Conservation (phyloP, 2,113 vertebrate species). For the Chauna torquata region DNA sequence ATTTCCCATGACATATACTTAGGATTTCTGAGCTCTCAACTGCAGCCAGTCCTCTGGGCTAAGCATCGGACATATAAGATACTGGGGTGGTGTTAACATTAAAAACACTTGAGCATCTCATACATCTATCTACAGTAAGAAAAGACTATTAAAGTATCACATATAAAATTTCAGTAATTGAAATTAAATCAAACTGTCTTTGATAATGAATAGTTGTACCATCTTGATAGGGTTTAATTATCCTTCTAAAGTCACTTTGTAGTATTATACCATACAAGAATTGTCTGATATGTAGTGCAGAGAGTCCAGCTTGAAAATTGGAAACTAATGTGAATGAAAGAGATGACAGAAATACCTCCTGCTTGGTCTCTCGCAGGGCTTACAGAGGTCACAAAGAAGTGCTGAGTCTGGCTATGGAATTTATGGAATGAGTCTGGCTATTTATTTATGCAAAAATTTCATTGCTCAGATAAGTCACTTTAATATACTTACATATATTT, state of each 20-base stretch:
- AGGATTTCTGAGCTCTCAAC: background rate
- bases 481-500: background rate
- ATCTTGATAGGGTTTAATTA: background rate
- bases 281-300: background rate
- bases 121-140: background rate
- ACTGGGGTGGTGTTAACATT: background rate
- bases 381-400: background rate
- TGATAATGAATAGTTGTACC: background rate
- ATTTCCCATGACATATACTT: background rate
- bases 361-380: background rate
- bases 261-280: background rate
- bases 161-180: background rate
- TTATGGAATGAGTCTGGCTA: too few species aligned
- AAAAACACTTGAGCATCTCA: background rate
- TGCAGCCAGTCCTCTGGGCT: background rate
- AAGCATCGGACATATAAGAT: background rate
- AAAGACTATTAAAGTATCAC: background rate
- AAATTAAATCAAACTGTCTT: conserved; percentile 15
- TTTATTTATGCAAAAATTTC: background rate
- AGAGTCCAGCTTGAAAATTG: background rate
- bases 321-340: background rate
- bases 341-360: background rate
- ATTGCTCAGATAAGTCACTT: background rate
- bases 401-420: background rate
- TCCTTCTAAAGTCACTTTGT: background rate